Percentiles rank a stretch among this genome's conserved stretches.
phyloP scores from a whole-genome alignment of 2,797 vertebrate species.

The Micrastur ruficollis region DNA sequence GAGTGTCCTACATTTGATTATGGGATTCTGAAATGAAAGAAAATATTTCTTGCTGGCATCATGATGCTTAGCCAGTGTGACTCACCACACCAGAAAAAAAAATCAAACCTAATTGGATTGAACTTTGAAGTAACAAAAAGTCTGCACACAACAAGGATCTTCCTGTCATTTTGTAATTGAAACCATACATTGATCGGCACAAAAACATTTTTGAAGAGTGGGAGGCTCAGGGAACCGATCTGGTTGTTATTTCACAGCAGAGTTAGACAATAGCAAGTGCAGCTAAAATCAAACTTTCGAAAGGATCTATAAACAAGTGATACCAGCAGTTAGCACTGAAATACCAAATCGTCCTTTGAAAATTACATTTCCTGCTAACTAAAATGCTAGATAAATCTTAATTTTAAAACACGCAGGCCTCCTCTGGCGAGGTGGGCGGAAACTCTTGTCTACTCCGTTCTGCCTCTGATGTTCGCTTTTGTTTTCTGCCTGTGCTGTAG shows the following conservation, averaged over 20 bases:
- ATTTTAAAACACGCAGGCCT: neutral
- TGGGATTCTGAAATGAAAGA: neutral
- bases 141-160: conserved; percentile 23
- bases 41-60: conserved; percentile 17
- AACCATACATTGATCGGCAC: neutral
- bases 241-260: neutral
- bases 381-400: neutral
- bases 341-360: neutral
- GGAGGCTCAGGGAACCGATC: neutral
- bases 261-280: neutral
- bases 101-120: conserved; percentile 53
- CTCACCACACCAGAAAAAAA: neutral
- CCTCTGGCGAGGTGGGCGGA: neutral
- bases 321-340: neutral
- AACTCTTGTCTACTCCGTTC: neutral
- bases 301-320: neutral
- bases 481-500: neutral
- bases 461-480: neutral
- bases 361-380: neutral
- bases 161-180: conserved; percentile 28
- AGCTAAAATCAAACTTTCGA: neutral
- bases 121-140: conserved; percentile 53
- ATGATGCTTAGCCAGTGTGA: conserved; percentile 10
- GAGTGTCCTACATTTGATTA: neutral
- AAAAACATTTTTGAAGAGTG: neutral